A percentile compares a stretch with the other conserved stretches of the same genome.
Evolutionary conservation across 2,797 vertebrate genomes (phyloP).

Genomic region (Ctenochaetus hawaiiensis): DNA sequence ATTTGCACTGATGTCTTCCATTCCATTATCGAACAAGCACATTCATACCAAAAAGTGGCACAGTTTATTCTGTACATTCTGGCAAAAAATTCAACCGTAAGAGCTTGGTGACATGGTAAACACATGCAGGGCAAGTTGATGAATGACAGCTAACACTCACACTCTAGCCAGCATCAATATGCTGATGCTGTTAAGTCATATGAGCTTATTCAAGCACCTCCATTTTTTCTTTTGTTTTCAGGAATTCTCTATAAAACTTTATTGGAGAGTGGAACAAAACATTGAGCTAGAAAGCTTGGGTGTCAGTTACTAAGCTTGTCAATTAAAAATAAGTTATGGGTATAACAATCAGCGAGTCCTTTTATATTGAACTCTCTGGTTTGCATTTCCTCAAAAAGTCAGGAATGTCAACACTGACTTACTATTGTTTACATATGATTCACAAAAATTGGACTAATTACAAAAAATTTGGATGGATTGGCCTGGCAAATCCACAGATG

Average conservation of each 20-base stretch:
- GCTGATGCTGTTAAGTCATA: background rate
- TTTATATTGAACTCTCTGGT: background rate
- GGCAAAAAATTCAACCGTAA: background rate
- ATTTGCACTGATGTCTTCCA: background rate
- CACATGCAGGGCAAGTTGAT: background rate
- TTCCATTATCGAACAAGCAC: background rate
- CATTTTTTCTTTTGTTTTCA: background rate
- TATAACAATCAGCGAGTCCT: background rate
- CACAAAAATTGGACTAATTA: background rate
- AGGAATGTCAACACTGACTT: background rate
- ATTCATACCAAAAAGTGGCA: background rate
- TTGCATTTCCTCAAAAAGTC: background rate
- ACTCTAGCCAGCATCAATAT: background rate
- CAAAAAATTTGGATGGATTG: background rate
- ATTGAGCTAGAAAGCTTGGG: background rate
- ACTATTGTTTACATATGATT: background rate
- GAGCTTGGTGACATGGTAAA: background rate
- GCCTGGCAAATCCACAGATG: no score
- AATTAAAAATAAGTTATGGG: background rate
- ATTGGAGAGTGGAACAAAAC: background rate
- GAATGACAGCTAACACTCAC: background rate
- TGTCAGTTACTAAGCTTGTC: background rate
- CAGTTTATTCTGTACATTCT: background rate
- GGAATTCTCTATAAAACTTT: background rate
- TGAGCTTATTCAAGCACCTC: background rate